Evolutionary conservation across 2,888 invertebrate genomes (phyloP).

Genomic region (Elegia similella): DNA sequence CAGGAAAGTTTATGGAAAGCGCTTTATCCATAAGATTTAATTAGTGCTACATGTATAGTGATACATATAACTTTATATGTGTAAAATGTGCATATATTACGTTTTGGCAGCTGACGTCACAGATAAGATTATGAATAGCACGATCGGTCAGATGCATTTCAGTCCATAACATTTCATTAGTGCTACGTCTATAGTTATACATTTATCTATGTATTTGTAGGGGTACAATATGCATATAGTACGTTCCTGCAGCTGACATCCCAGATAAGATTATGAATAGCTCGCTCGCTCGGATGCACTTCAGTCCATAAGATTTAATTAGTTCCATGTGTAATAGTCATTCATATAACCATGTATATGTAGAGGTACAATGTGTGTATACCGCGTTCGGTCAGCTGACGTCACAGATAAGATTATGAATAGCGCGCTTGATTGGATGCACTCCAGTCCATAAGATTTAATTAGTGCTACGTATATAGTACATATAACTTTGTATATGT

Average conservation of each 20-base stretch:
- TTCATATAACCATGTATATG: too few relatives aligned
- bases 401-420: conserved; percentile 17
- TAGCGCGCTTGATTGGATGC: conserved; percentile 8
- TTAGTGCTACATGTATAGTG: conserved; percentile 8
- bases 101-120: conserved; percentile 5
- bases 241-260: not conserved
- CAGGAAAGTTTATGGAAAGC: conserved; percentile 14
- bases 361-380: too few relatives aligned
- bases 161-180: conserved; percentile 15
- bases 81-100: too few relatives aligned
- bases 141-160: conserved; percentile 9
- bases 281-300: conserved; percentile 7
- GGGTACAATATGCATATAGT: too few relatives aligned
- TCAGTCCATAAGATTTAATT: conserved; percentile 16
- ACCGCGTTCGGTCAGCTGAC: not conserved
- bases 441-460: conserved; percentile 15
- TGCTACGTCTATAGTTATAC: conserved; percentile 8
- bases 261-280: conserved; percentile 17
- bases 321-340: conserved; percentile 7
- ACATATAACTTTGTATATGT: not conserved
- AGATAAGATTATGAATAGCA: conserved; percentile 15
- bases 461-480: not conserved
- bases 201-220: too few relatives aligned
- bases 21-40: conserved; percentile 15
- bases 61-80: too few relatives aligned